Conservation (phyloP, 2,888 invertebrate genomes). For the Herminia tarsipennalis region DNA sequence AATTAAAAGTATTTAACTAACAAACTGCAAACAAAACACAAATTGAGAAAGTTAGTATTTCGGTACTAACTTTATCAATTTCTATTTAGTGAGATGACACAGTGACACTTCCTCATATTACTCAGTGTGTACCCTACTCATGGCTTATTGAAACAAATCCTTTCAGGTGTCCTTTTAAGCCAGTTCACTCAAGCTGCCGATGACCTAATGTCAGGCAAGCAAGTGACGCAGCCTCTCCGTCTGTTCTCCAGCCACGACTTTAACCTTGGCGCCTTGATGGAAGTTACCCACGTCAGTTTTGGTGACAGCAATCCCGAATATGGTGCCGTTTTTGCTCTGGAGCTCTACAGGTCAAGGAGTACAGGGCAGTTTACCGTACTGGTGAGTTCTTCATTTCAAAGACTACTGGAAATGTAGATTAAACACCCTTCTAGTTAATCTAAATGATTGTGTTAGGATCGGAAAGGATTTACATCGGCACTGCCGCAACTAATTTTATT, state of each 20-base stretch:
- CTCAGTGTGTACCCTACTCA: too few species aligned
- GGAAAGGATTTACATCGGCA: too few species aligned
- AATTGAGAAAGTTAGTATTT: too few species aligned
- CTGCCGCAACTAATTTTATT: too few species aligned
- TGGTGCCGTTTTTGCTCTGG: conserved; percentile 67
- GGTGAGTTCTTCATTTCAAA: conserved; percentile 51
- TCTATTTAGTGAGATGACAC: too few species aligned
- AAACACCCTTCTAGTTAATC: too few species aligned
- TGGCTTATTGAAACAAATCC: too few species aligned
- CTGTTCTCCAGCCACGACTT: conserved; percentile 74
- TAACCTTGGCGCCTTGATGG: conserved; percentile 76
- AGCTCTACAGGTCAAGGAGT: conserved; percentile 60
- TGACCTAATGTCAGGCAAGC: conserved; percentile 55
- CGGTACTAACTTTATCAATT: too few species aligned
- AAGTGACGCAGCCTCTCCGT: conserved; percentile 54
- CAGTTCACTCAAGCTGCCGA: conserved; percentile 63
- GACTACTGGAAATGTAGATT: neutral
- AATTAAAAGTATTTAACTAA: too few species aligned
- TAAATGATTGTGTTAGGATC: too few species aligned
- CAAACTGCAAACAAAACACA: too few species aligned
- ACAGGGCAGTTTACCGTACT: conserved; percentile 61
- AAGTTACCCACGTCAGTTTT: conserved; percentile 56
- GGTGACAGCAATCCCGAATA: conserved; percentile 69
- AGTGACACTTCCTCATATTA: too few species aligned
- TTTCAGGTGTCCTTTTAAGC: conserved; percentile 69